phyloP scores from a whole-genome alignment of 2,888 invertebrate genomes.

The Sminthurides aquaticus region DNA sequence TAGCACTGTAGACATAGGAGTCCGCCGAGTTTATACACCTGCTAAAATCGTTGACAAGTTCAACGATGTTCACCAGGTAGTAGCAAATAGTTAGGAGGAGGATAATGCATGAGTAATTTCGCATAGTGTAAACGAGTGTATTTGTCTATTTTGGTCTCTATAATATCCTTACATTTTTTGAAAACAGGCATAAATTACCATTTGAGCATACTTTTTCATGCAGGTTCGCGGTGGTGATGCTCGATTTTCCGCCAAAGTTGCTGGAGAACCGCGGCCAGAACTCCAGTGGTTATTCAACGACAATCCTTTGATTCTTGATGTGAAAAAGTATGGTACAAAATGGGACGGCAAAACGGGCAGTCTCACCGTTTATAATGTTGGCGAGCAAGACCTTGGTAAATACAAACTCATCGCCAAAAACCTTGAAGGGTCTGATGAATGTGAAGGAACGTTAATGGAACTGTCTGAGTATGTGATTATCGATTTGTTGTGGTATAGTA shows the following conservation, averaged over 20 bases:
- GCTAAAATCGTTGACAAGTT: slow-evolving; percentile 72
- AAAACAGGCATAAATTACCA: background rate
- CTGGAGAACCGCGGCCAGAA: slow-evolving; percentile 74
- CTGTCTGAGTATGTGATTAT: slow-evolving; percentile 3
- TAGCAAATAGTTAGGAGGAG: too few relatives aligned
- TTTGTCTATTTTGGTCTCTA: too few relatives aligned
- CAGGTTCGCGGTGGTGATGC: slow-evolving; percentile 64
- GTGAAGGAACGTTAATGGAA: slow-evolving; percentile 51
- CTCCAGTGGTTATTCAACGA: slow-evolving; percentile 82
- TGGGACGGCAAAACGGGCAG: slow-evolving; percentile 56
- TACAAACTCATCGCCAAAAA: slow-evolving; percentile 74
- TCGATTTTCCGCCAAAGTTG: slow-evolving; percentile 72
- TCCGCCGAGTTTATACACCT: slow-evolving; percentile 71
- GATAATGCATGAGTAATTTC: too few relatives aligned
- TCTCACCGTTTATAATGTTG: slow-evolving; percentile 64
- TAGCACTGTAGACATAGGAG: slow-evolving; percentile 57
- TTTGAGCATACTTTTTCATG: background rate
- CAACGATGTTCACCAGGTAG: slow-evolving; percentile 59
- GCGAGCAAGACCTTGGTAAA: slow-evolving; percentile 60
- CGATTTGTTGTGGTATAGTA: background rate
- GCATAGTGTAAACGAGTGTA: too few relatives aligned
- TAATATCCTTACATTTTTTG: background rate
- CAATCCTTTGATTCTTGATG: slow-evolving; percentile 56
- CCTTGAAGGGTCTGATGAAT: slow-evolving; percentile 68
- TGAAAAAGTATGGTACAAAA: slow-evolving; percentile 66